A percentile compares a stretch with the other conserved stretches of the same genome.
Conservation (phyloP, 1,140 invertebrate species). For the Condylostylus longicornis region DNA sequence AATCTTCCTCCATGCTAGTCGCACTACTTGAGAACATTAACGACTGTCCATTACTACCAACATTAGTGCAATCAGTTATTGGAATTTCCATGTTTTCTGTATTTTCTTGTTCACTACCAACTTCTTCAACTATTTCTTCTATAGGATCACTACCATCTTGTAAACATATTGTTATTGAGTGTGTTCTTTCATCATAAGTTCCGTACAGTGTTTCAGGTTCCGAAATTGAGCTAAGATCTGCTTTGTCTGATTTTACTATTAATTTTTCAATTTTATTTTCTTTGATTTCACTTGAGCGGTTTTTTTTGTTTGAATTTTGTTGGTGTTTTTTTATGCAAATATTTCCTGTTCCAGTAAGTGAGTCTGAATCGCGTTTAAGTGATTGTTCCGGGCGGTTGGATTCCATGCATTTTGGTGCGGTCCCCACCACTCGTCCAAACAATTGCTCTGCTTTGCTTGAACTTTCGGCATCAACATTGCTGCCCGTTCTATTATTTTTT, state of each 20-base stretch:
- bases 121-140: constrained; percentile 35
- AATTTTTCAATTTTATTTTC: constrained; percentile 8
- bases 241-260: constrained; percentile 15
- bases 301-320: constrained; percentile 20
- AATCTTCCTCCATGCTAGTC: constrained; percentile 34
- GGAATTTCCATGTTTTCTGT: constrained; percentile 16
- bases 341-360: constrained; percentile 14
- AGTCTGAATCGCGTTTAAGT: constrained; percentile 12
- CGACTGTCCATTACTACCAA: constrained; percentile 30
- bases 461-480: constrained; percentile 31
- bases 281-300: constrained; percentile 5
- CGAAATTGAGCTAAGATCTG: constrained; percentile 18
- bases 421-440: constrained; percentile 53
- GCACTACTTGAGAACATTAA: constrained; percentile 33
- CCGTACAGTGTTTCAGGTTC: constrained; percentile 47
- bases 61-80: constrained; percentile 29
- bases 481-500: constrained; percentile 40
- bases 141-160: constrained; percentile 41
- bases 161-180: constrained; percentile 55
- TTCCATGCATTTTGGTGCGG: constrained; percentile 65
- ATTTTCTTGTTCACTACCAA: constrained; percentile 23
- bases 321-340: constrained; percentile 33
- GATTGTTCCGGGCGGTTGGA: constrained; percentile 36
- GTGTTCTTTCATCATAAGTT: constrained; percentile 51
- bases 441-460: constrained; percentile 28